These are phyloP conservation scores for Ischnus inquisitorius DNA, from an alignment of 2,888 invertebrate species.

Conservation along the genomic window DNA sequence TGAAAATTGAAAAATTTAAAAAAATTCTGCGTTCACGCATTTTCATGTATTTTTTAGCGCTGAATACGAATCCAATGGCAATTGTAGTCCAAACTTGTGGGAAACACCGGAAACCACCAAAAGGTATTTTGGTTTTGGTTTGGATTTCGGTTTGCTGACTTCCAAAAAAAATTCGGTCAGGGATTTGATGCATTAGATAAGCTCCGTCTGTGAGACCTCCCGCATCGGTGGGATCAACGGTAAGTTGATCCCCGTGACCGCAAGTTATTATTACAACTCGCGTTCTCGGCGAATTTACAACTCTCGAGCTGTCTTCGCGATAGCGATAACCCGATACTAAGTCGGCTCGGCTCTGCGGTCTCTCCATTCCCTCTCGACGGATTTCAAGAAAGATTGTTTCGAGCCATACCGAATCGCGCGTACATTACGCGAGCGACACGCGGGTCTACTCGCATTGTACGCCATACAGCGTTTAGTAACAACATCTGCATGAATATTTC, in stretches of 20 bases:
- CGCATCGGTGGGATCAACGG: background rate
- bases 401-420: background rate
- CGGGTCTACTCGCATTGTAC: constrained; percentile 10
- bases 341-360: constrained; percentile 8
- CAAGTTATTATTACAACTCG: constrained; percentile 11
- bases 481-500: background rate
- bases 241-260: background rate
- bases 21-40: no score
- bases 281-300: background rate
- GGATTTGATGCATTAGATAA: background rate
- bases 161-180: background rate
- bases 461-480: background rate
- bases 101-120: no score
- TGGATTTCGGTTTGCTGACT: no score
- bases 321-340: constrained; percentile 1
- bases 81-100: no score
- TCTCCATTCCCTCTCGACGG: background rate
- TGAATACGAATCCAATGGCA: no score
- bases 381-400: constrained; percentile 27
- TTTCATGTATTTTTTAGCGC: background rate
- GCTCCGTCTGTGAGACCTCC: background rate
- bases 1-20: no score
- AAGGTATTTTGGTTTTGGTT: no score
- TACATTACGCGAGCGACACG: constrained; percentile 20
- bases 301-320: constrained; percentile 10